These are phyloP conservation scores for Acridotheres tristis DNA, from an alignment of 2,797 vertebrate species.

Conservation along the genomic window DNA sequence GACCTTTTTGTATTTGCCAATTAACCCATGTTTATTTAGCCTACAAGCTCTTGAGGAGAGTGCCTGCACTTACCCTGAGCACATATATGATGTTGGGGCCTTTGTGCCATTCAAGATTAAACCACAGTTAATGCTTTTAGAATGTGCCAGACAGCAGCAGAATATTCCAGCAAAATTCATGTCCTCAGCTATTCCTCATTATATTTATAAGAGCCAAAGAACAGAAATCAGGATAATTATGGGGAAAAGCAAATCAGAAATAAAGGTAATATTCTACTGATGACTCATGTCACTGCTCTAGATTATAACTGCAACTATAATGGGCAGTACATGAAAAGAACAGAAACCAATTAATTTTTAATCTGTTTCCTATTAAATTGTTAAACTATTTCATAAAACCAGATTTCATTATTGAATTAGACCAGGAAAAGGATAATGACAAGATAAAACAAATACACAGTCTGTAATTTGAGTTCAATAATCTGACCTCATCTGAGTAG, in stretches of 20 bases:
- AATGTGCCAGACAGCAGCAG: background rate
- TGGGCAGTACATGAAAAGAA: background rate
- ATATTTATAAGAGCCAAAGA: background rate
- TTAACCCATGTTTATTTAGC: conserved; percentile 41
- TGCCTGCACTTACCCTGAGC: background rate
- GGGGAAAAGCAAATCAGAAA: background rate
- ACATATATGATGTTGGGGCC: background rate
- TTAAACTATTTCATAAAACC: background rate
- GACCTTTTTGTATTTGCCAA: conserved; percentile 32
- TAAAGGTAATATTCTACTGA: background rate
- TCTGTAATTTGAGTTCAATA: background rate
- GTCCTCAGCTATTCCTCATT: background rate
- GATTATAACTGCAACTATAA: background rate
- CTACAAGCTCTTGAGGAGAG: background rate
- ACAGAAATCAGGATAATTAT: background rate
- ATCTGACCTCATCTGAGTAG: background rate
- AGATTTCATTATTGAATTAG: background rate
- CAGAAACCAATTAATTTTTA: background rate
- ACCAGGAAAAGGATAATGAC: background rate
- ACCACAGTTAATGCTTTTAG: background rate
- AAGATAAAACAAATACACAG: background rate
- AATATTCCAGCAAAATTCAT: background rate
- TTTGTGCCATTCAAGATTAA: background rate
- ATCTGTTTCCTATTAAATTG: background rate
- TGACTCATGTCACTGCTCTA: background rate